Base-by-base conservation (phyloP, 2,113 vertebrate genomes). In the Desmodus rotundus region DNA sequence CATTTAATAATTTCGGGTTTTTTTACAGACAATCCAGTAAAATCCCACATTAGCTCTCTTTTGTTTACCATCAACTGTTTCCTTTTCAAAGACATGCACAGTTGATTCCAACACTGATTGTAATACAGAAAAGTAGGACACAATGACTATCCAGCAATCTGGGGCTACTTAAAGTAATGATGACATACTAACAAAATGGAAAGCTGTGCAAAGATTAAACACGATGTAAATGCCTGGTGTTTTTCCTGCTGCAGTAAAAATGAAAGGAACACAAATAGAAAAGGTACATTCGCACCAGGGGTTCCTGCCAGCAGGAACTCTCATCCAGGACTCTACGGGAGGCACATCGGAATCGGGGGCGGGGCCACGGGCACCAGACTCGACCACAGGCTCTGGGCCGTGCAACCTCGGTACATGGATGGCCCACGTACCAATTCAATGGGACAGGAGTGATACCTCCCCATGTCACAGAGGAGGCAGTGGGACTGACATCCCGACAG, bases 21-120 rank as follows among this genome's bases (percentile, higher is more conserved):
- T 81, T 90, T 67, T n/a, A 36, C 24, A 61, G 56, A 74, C 2
- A 52, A 68, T 38, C 56, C 20, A 47, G 15, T 73, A 28, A 76
- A 12, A 89, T 43, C 24, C 85, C 86, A 41, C 52, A 54, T 73
- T 33, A 82, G 20, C 77, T 83, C 74, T 83, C n/a, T 73, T 33
- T 68, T 82, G 41, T 82, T 87, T 14, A 87, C 47, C 28, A 82
- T 36, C 61, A 91, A 81, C 5, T 11, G 73, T 68, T 80, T 80
- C 86, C 24, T 72, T 41, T 90, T 78, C 58, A 72, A 93, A 80
- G 24, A 80, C 15, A 56, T 0, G 13, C 50, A 31, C 2, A n/a
- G 41, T 41, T 45, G 26, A 88, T 82, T 74, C 33, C n/a, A 58
- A 41, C 56, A 50, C 24, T 50, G 56, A 82, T 11, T 36, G 14